Conservation (phyloP, 2,888 invertebrate genomes). For the Petrolisthes manimaculis region DNA sequence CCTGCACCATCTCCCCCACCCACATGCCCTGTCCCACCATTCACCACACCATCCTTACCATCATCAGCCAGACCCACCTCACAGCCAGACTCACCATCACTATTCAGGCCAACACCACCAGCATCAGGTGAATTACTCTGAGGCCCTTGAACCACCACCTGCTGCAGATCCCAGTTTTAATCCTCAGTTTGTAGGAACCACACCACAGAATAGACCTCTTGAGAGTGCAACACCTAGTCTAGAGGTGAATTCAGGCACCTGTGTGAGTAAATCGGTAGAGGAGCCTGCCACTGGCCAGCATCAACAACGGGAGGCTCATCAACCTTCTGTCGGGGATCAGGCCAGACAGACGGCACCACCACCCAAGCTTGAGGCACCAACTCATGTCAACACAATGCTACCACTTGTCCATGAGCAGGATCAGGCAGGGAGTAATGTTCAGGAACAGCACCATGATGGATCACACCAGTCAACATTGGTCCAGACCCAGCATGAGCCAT, state of each 20-base stretch:
- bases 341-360: background rate
- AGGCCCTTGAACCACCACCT: background rate
- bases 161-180: background rate
- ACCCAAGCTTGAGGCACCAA: background rate
- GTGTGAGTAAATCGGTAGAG: too few relatives aligned
- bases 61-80: constrained; percentile 43
- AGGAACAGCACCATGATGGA: background rate
- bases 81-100: constrained; percentile 50
- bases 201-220: too few relatives aligned
- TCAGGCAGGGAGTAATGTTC: background rate
- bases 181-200: too few relatives aligned
- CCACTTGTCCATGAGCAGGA: background rate
- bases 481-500: background rate
- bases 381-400: background rate
- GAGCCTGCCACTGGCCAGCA: too few relatives aligned
- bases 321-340: too few relatives aligned
- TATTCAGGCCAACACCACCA: constrained; percentile 35
- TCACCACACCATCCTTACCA: constrained; percentile 17
- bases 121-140: constrained; percentile 12
- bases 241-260: too few relatives aligned
- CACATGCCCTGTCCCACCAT: constrained; percentile 8
- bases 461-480: background rate
- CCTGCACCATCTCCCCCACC: constrained; percentile 31
- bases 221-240: too few relatives aligned
- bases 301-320: too few relatives aligned